These are phyloP conservation scores for Eulemur macaco DNA, from an alignment of 2,113 vertebrate species.

Conservation along the genomic window DNA sequence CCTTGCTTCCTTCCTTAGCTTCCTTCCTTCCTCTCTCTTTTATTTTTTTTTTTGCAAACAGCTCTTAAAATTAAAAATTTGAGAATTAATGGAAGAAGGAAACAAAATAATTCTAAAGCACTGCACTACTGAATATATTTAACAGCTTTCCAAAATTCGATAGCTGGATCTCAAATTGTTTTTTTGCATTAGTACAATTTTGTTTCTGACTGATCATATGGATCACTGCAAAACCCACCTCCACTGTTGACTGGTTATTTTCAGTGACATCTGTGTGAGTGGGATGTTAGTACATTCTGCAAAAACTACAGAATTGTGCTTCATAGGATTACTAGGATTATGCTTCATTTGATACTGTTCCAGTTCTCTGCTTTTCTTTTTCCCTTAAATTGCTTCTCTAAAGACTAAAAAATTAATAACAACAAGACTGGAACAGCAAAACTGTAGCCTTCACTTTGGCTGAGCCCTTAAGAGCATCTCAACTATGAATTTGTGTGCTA, in stretches of 20 bases:
- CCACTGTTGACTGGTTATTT: conserved; percentile 43
- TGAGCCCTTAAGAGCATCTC: not conserved
- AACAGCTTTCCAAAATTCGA: not conserved
- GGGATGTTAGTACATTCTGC: conserved; percentile 44
- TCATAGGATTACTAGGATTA: not conserved
- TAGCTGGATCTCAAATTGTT: conserved; percentile 49
- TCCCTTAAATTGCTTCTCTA: not conserved
- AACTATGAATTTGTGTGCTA: not conserved
- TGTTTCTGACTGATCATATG: not conserved
- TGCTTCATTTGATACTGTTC: conserved; percentile 5
- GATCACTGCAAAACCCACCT: conserved; percentile 48
- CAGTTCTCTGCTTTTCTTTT: conserved; percentile 1
- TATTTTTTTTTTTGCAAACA: not conserved
- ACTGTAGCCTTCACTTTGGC: not conserved
- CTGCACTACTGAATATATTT: not conserved
- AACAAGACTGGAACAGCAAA: not conserved
- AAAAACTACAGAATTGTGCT: conserved; percentile 18
- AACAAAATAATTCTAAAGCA: conserved; percentile 42
- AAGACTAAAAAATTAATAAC: conserved; percentile 18
- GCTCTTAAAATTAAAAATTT: conserved; percentile 21
- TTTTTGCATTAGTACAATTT: conserved; percentile 33
- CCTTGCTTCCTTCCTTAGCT: too few relatives aligned
- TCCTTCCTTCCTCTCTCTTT: too few relatives aligned
- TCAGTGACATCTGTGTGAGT: conserved; percentile 64
- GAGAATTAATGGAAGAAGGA: conserved; percentile 4